phyloP scores from a whole-genome alignment of 2,797 vertebrate genomes.

The Moxostoma hubbsi region DNA sequence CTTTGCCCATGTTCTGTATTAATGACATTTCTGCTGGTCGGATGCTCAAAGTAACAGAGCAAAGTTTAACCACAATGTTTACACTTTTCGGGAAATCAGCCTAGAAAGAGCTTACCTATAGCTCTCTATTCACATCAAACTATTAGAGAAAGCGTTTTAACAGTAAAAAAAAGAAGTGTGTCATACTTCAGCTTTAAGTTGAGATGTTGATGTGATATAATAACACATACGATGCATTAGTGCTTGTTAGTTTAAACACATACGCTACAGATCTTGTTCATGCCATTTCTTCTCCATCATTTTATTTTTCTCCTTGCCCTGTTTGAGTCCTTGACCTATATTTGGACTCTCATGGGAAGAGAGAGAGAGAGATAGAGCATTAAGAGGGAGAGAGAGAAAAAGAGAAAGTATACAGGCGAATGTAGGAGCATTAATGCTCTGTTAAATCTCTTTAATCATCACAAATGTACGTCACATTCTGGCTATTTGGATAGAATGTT shows the following conservation, averaged over 20 bases:
- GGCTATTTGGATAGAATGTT: not conserved
- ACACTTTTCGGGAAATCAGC: too few species aligned
- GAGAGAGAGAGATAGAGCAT: conserved; percentile 18
- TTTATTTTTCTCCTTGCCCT: conserved; percentile 64
- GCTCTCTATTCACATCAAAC: too few species aligned
- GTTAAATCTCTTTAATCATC: not conserved
- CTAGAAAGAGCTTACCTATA: too few species aligned
- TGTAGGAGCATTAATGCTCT: not conserved
- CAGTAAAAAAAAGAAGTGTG: too few species aligned
- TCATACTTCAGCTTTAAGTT: not conserved
- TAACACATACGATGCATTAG: not conserved
- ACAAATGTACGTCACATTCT: not conserved
- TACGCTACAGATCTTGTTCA: conserved; percentile 17
- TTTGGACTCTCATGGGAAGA: conserved; percentile 49
- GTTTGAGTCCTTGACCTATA: conserved; percentile 68
- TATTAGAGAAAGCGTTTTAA: too few species aligned
- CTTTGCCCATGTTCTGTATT: too few species aligned
- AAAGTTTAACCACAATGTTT: too few species aligned
- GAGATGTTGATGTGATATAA: not conserved
- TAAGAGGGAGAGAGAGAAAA: conserved; percentile 8
- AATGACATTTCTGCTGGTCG: too few species aligned
- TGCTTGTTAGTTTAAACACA: not conserved
- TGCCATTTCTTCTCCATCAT: conserved; percentile 51
- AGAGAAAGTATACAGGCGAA: not conserved
- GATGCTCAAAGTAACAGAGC: too few species aligned